A percentile compares a stretch with the other conserved stretches of the same genome.
Evolutionary conservation across 2,797 vertebrate genomes (phyloP).

Genomic region (Varecia variegata): DNA sequence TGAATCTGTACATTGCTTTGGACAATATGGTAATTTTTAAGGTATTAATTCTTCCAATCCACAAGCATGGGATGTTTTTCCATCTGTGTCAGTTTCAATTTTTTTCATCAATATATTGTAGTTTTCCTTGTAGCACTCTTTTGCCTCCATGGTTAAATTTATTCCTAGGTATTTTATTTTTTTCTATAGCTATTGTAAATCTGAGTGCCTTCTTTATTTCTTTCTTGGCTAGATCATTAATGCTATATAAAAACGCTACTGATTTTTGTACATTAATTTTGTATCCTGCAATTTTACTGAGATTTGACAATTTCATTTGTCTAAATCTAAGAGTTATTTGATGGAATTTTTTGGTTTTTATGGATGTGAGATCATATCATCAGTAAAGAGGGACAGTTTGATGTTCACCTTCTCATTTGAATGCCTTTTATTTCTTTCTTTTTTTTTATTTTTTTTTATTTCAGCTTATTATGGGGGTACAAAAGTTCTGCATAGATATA

Average conservation of each 20-base stretch:
- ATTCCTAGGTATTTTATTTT: not conserved
- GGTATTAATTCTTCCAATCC: not conserved
- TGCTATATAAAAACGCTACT: not conserved
- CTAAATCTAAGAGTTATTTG: not conserved
- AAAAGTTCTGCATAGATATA: too few species aligned
- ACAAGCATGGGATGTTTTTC: not conserved
- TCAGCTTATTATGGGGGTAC: too few species aligned
- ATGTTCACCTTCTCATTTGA: not conserved
- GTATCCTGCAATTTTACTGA: not conserved
- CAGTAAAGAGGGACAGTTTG: not conserved
- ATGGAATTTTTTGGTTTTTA: not conserved
- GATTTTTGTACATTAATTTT: not conserved
- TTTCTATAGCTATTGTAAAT: not conserved
- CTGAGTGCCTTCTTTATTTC: not conserved
- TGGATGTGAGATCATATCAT: not conserved
- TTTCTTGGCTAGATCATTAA: not conserved
- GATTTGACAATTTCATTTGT: not conserved
- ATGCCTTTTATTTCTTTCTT: not conserved
- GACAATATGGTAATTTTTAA: not conserved
- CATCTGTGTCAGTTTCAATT: not conserved
- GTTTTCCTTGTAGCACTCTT: not conserved
- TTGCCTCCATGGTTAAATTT: not conserved
- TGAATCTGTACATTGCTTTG: not conserved
- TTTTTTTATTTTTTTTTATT: too few species aligned
- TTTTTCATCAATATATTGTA: not conserved